These are phyloP conservation scores for Scalopus aquaticus DNA, from an alignment of 2,113 vertebrate genomes.

Conservation along the genomic window DNA sequence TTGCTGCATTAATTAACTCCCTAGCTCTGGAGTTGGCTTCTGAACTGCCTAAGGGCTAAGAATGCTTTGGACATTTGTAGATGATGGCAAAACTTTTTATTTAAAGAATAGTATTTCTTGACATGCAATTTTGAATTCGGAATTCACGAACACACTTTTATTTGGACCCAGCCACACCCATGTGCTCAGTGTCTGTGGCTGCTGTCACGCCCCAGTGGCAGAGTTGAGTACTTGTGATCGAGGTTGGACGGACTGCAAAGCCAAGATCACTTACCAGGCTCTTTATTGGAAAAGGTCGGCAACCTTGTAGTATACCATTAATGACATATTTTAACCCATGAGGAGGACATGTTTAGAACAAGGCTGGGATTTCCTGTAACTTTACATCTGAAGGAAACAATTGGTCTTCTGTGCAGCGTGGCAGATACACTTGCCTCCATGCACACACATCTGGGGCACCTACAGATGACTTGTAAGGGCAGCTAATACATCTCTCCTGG, in stretches of 20 bases:
- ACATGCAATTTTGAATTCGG: background rate
- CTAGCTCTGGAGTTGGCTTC: background rate
- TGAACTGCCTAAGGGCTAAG: background rate
- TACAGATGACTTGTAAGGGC: background rate
- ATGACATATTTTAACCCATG: background rate
- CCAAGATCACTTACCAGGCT: conserved; percentile 1
- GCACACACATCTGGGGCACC: background rate
- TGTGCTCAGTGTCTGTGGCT: background rate
- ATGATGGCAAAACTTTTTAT: conserved; percentile 4
- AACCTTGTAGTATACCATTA: background rate
- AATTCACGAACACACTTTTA: conserved; percentile 2
- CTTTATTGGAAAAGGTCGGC: background rate
- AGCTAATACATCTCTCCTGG: background rate
- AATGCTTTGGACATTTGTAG: conserved; percentile 34
- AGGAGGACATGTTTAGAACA: conserved; percentile 37
- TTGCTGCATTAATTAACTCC: conserved; percentile 17
- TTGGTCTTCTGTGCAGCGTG: background rate
- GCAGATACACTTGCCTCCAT: background rate
- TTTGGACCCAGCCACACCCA: background rate
- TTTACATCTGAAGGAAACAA: conserved; percentile 5
- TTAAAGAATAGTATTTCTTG: background rate
- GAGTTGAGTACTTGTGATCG: background rate
- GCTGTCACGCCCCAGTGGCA: background rate
- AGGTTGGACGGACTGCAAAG: background rate
- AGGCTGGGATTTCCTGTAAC: background rate